Percentiles rank a stretch among this genome's conserved stretches.
Conservation (phyloP, 2,797 vertebrate species). For the Astyanax mexicanus region DNA sequence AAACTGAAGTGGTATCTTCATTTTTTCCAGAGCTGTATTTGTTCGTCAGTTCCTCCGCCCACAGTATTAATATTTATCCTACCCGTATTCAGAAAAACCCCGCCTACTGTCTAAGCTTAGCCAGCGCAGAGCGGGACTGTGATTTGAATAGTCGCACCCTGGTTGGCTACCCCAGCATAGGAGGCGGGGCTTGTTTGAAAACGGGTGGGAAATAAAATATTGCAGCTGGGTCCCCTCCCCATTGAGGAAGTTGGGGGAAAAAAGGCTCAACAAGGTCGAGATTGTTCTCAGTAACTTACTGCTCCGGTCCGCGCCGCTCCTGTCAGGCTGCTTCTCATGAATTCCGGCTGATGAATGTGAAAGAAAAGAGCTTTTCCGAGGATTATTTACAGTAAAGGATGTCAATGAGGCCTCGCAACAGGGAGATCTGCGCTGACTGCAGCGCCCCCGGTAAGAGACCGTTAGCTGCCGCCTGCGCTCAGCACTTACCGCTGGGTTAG, state of each 20-base stretch:
- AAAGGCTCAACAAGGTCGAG: conserved; percentile 52
- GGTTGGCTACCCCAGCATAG: not conserved
- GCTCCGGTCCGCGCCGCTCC: not conserved
- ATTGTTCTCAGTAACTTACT: conserved; percentile 35
- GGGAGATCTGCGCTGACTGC: conserved; percentile 97
- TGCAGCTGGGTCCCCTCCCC: conserved; percentile 39
- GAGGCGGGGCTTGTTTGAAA: not conserved
- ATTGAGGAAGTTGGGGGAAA: conserved; percentile 55
- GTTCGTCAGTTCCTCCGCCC: conserved; percentile 23
- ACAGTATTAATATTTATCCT: not conserved
- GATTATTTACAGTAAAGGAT: conserved; percentile 71
- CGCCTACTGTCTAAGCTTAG: too few species aligned
- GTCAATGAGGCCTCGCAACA: conserved; percentile 94
- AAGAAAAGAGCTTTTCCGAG: conserved; percentile 43
- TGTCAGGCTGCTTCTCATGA: not conserved
- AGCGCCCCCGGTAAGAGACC: conserved; percentile 87
- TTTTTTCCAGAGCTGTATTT: not conserved
- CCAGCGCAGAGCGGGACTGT: not conserved
- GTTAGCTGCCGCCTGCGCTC: too few species aligned
- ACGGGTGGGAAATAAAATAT: not conserved
- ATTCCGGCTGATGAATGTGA: conserved; percentile 23
- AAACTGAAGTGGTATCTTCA: too few species aligned
- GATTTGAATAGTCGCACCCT: not conserved
- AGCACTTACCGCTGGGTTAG: too few species aligned
- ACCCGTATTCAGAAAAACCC: not conserved